Evolutionary conservation across 1,140 invertebrate species (phyloP).

Genomic region (Caenorhabditis briggsae): DNA sequence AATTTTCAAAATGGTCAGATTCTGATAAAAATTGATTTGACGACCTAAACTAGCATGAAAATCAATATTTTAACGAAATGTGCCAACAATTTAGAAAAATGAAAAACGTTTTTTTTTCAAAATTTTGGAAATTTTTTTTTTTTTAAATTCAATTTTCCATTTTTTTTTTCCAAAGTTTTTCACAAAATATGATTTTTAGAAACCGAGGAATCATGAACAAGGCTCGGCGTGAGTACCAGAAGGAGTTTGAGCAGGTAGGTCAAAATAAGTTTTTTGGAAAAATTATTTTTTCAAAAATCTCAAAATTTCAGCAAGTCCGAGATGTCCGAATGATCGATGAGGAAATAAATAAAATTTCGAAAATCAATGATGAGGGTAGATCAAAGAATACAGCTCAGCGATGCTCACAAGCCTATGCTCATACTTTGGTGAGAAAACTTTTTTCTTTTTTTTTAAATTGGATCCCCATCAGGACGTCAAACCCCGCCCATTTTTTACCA

Average conservation of each 20-base stretch:
- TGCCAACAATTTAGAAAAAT: no score
- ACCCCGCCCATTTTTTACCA: no score
- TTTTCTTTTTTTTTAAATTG: no score
- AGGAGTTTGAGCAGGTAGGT: constrained; percentile 37
- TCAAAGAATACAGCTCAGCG: neutral
- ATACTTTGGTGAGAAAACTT: constrained; percentile 48
- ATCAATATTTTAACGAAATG: no score
- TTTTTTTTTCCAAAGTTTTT: neutral
- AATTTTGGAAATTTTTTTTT: no score
- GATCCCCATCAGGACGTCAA: no score
- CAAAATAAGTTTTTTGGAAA: neutral
- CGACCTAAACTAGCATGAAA: no score
- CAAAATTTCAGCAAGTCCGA: constrained; percentile 10
- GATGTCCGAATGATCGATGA: constrained; percentile 28
- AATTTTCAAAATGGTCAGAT: no score
- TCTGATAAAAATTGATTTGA: no score
- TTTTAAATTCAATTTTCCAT: no score
- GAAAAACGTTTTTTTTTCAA: no score
- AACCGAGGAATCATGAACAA: constrained; percentile 6
- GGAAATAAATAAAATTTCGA: constrained; percentile 2
- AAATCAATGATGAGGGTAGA: constrained; percentile 9
- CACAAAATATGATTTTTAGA: neutral
- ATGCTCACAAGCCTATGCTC: constrained; percentile 10
- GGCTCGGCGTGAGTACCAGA: constrained; percentile 26
- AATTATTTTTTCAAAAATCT: neutral